phyloP scores from a whole-genome alignment of 2,797 vertebrate genomes.

The Protonibea diacanthus region DNA sequence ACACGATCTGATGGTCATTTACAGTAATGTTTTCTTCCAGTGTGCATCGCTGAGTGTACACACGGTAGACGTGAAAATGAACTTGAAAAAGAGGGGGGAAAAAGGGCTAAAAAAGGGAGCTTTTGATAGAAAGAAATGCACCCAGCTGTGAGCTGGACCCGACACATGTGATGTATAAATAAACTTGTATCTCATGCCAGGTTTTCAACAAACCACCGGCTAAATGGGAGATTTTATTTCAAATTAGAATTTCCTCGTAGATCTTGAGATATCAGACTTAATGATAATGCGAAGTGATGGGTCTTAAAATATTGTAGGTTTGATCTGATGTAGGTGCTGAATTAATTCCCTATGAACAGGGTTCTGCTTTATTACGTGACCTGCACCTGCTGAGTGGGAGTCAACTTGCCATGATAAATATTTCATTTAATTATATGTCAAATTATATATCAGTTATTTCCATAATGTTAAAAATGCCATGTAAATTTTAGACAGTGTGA shows the following conservation, averaged over 20 bases:
- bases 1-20: conserved; percentile 74
- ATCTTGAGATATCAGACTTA: conserved; percentile 74
- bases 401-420: conserved; percentile 30
- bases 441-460: conserved; percentile 25
- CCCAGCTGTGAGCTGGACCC: conserved; percentile 84
- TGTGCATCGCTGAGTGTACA: conserved; percentile 62
- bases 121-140: conserved; percentile 85
- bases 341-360: conserved; percentile 41
- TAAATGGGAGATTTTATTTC: conserved; percentile 81
- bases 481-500: conserved; percentile 27
- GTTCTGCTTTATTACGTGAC: conserved; percentile 44
- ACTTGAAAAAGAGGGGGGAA: conserved; percentile 63
- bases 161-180: conserved; percentile 86
- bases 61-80: conserved; percentile 75
- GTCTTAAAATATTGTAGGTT: conserved; percentile 65
- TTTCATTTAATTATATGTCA: conserved; percentile 37
- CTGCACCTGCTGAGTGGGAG: conserved; percentile 49
- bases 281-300: conserved; percentile 76
- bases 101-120: conserved; percentile 78
- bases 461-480: conserved; percentile 27
- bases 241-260: conserved; percentile 76
- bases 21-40: conserved; percentile 79
- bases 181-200: conserved; percentile 81
- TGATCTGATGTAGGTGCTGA: conserved; percentile 59
- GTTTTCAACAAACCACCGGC: conserved; percentile 79